Base-by-base conservation (phyloP, 1,140 invertebrate genomes). In the Drosophila trapezifrons region DNA sequence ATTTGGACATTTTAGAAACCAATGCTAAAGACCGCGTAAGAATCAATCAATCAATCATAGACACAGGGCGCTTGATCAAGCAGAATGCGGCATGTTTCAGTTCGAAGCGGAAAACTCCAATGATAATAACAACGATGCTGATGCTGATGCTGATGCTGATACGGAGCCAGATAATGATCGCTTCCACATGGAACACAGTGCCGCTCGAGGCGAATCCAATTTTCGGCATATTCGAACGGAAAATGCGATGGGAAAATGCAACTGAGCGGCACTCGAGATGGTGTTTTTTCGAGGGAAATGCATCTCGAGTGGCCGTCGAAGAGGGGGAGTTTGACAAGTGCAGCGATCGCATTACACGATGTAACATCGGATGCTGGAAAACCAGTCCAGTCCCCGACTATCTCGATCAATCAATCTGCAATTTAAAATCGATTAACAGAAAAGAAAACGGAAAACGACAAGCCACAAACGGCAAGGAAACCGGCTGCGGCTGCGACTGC, bases 341-440 rank as follows among this genome's bases (percentile, higher is more conserved):
- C 32, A 46, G 25, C 25, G 63, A 56, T 71, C 25, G 42, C 17
- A 20, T 71, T 71, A 47, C 65, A 71, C 40, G 35, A 71, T 42
- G 64, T 37, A 54, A 54, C 51, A 37, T 54, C 4, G 51, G 51
- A 37, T n/a, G 32, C 51, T 15, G 35, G 29, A 22, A 66, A 62
- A 63, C 62, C 59, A 47, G 66, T 56, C 18, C 35, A 9, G 5
- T 22, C 12, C 32, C 20, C 12, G 18, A 43, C 58, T 63, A 70
- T 85, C 78, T 77, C 40, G 62, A 80, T 74, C 81, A 77, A 80
- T 84, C 77, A 85, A 85, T 80, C 73, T 69, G 43, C 73, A 78
- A 84, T 85, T 81, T 74, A 77, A 84, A 80, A 77, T 80, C 81
- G 81, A 84, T 84, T 85, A 85, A 79, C 32, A 69, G 38, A 42